Evolutionary conservation across 2,797 vertebrate genomes (phyloP), one percentile per base, ranked within the genome.

Genomic region (Mionectes olivaceus): DNA sequence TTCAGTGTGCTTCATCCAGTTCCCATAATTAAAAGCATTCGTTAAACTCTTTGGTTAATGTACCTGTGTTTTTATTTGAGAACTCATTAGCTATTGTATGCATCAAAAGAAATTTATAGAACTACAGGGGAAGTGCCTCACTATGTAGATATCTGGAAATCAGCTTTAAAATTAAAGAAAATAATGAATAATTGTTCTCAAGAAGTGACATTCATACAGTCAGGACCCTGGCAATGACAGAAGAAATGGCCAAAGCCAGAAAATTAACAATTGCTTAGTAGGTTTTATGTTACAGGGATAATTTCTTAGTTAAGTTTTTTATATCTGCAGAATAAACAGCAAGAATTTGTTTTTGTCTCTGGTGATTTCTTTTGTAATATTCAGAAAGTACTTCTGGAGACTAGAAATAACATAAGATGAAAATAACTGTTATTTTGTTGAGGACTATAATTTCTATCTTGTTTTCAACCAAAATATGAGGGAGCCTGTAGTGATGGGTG

Each of bases 41-140:
- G 5, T 75, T 88, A 89, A 90, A 81, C 11, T 90, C 74, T 76
- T 59, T 77, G 61, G 80, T 88, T 96, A 96, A 94, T 69, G 33
- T 71, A 37, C 15, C 49, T 74, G 46, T 75, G 52, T 70, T 95
- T 94, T 96, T 39, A 89, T 96, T 96, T 85, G 75, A 93, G 67
- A 93, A 86, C 37, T 91, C 73, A 93, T 92, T 95, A 93, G 84
- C 69, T 75, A 46, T 67, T 83, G 74, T 16, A 56, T 12, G 53
- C 37, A 93, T 87, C 41, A 95, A 86, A 92, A 82, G 37, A 86
- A 35, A 70, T 53, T 86, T 94, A 90, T 63, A 77, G 81, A 84
- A 75, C 33, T 73, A 24, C 56, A 80, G 49, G 70, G 68, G n/a
- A 89, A 57, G 13, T 33, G 53, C 37, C 37, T 75, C 10, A 4